phyloP scores from a whole-genome alignment of 2,113 vertebrate species.

The Bos javanicus region DNA sequence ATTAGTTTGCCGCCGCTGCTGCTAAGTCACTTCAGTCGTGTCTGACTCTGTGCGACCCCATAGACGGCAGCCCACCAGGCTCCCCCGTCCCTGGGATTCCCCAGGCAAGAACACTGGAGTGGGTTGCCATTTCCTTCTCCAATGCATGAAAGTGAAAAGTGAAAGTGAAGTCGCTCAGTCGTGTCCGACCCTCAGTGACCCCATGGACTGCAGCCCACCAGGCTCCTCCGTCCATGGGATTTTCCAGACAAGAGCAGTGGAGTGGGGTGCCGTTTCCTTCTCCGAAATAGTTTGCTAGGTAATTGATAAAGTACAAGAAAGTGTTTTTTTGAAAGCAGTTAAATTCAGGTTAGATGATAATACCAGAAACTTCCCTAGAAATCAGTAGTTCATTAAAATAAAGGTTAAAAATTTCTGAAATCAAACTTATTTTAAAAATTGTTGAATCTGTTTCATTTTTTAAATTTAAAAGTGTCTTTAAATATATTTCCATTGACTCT shows the following conservation, averaged over 20 bases:
- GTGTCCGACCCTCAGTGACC: rapidly evolving
- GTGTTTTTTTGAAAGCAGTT: background rate
- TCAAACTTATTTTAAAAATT: background rate
- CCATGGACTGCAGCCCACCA: no score
- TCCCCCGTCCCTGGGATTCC: no score
- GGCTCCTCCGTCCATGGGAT: no score
- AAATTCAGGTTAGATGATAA: background rate
- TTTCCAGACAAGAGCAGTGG: no score
- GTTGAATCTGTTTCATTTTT: background rate
- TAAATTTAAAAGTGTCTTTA: background rate
- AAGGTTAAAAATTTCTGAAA: background rate
- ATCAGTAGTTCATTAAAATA: background rate
- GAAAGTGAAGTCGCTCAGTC: no score
- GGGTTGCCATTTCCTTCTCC: no score
- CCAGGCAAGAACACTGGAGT: no score
- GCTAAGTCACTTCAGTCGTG: no score
- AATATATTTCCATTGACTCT: background rate
- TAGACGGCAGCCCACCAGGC: no score
- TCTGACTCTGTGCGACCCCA: no score
- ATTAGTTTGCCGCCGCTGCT: background rate
- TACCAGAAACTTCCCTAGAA: background rate
- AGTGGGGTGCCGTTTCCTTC: no score
- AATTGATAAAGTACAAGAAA: background rate
- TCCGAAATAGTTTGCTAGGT: background rate
- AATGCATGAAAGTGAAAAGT: no score